Conservation (phyloP, 1,140 invertebrate genomes). For the Planococcus citri region DNA sequence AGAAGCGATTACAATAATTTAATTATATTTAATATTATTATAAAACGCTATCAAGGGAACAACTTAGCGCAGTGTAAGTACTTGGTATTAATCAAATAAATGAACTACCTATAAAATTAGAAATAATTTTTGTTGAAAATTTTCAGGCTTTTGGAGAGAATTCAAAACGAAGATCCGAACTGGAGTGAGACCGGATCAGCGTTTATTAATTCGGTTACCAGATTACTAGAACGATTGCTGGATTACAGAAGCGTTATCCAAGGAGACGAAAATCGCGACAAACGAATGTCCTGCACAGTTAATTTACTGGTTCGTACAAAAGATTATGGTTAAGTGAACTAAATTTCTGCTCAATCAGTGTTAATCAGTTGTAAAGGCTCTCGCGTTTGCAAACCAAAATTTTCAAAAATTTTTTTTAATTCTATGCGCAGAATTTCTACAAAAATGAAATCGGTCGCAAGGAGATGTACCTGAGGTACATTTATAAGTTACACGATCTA, state of each 20-base stretch:
- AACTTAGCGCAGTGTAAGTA: constrained; percentile 80
- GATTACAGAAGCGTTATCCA: constrained; percentile 88
- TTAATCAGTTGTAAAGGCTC: neutral
- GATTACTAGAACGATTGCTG: constrained; percentile 71
- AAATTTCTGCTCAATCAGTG: too few relatives aligned
- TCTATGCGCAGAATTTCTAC: constrained; percentile 76
- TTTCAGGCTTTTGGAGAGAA: constrained; percentile 66
- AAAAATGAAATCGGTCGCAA: constrained; percentile 90
- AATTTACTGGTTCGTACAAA: constrained; percentile 63
- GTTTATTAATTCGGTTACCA: constrained; percentile 82
- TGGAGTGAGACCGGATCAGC: constrained; percentile 83
- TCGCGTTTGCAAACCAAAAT: neutral
- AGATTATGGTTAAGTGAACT: too few relatives aligned
- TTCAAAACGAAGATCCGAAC: constrained; percentile 67
- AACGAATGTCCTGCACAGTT: constrained; percentile 93
- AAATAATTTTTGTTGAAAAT: neutral
- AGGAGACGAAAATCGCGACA: constrained; percentile 81
- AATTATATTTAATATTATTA: too few relatives aligned
- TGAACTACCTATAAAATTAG: constrained; percentile 15
- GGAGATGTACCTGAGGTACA: constrained; percentile 93
- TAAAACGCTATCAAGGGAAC: constrained; percentile 51
- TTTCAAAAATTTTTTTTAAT: constrained; percentile 22
- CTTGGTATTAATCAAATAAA: constrained; percentile 24
- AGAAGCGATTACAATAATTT: too few relatives aligned
- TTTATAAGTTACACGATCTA: constrained; percentile 90